Percentiles rank a stretch among this genome's conserved stretches.
Conservation (phyloP, 1,140 invertebrate species). For the Dendrolimus kikuchii region DNA sequence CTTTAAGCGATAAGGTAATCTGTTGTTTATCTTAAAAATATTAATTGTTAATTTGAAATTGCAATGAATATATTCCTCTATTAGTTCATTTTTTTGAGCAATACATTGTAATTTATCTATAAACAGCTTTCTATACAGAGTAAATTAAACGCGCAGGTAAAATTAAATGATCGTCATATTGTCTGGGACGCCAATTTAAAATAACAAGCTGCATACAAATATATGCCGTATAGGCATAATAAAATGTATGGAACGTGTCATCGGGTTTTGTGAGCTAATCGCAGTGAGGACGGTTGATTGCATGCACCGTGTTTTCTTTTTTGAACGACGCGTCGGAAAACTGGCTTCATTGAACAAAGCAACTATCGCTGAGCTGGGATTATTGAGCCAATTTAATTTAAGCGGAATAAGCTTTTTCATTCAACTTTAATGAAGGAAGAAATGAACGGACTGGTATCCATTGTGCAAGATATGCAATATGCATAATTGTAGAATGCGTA, state of each 20-base stretch:
- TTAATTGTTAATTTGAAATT: too few species aligned
- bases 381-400: constrained; percentile 51
- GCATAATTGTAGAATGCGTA: too few species aligned
- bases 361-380: constrained; percentile 35
- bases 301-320: constrained; percentile 35
- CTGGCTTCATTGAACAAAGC: constrained; percentile 39
- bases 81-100: too few species aligned
- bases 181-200: constrained; percentile 38
- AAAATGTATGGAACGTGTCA: constrained; percentile 35
- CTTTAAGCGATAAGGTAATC: too few species aligned
- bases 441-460: constrained; percentile 16
- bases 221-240: constrained; percentile 34
- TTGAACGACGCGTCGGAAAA: constrained; percentile 23
- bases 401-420: constrained; percentile 40
- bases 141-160: constrained; percentile 13
- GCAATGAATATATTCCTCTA: too few species aligned
- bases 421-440: constrained; percentile 26
- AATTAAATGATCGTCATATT: constrained; percentile 24
- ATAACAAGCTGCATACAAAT: constrained; percentile 36
- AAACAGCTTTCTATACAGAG: neutral
- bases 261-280: constrained; percentile 42
- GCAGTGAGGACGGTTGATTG: constrained; percentile 37
- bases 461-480: neutral
- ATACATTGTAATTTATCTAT: too few species aligned
- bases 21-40: too few species aligned